Base-by-base conservation (phyloP, 1,140 invertebrate genomes). In the Thalassaphorura encarpata region DNA sequence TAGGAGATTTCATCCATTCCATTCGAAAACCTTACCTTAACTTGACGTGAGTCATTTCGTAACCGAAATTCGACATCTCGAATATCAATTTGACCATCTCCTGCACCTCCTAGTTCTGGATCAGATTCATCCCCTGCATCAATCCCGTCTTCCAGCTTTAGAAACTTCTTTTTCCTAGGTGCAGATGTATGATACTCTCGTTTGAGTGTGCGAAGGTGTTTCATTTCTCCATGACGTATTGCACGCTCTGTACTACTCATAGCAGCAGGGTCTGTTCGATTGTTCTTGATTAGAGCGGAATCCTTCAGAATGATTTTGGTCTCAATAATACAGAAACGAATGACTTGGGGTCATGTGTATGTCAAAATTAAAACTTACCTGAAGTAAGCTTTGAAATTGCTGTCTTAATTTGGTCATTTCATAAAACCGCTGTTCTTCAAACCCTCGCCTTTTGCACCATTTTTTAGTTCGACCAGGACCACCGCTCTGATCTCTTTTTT, bases 341-440 rank as follows among this genome's bases (percentile, higher is more conserved):
- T n/a, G n/a, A n/a, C 4, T 8, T 23, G 36, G 6, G 23, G 31
- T 39, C 11, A 51, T n/a, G 8, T 27, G 49, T 4, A 18, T 13
- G 16, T 13, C 36, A 19, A 33, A 18, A 39, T 51, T 42, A 19
- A n/a, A 18, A 52, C 41, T 40, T 66, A 85, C 85, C 72, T 84
- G 78, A 31, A 97, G 72, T 33, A 96, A 76, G 46, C 87, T 81
- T 69, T 85, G 80, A 69, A 97, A 93, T 71, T 98, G 95, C 33
- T 82, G 75, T 29, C 91, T 76, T 2, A 99, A 71, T 77, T 97
- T 97, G 0, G 84, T 92, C 66, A 95, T 85, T 74, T 97, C 94
- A 68, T 97, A 97, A 70, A 99, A 88, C 49, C 94, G 76, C 69
- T 97, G 93, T 68, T 98, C 94, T 72, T 98, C 93, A 3, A 98